Evolutionary conservation across 2,113 vertebrate genomes (phyloP), one percentile per base, ranked within the genome.

Genomic region (Rhodinocichla rosea): DNA sequence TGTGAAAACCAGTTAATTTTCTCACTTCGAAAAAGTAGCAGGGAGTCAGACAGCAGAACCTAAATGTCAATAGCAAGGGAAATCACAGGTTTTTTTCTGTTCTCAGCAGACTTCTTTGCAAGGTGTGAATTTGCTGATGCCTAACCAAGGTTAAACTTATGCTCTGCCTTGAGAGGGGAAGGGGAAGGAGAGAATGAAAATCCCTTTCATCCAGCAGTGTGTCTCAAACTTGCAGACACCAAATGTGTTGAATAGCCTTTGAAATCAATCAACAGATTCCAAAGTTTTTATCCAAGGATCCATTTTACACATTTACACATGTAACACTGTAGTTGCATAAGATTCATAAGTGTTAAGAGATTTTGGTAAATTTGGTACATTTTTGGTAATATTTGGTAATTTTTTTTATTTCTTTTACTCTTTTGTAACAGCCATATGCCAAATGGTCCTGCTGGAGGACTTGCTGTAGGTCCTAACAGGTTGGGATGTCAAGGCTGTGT

Each of bases 71-170:
- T 33, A 76, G 45, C 74, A 53, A 71, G 47, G 59, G 75, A 95
- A 94, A 45, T 94, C 83, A 85, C 74, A 87, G 62, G 64, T 71
- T 79, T 93, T 71, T 87, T 92, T 77, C 83, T 78, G 60, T 49
- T 91, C 80, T 75, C 92, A 73, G 92, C 78, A 87, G 44, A 70
- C 3, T 2, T 68, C 52, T 65, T n/a, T 76, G 59, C 75, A 76
- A 76, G 75, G 94, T 85, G 87, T 73, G 88, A 94, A 92, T 57
- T 85, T 65, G 67, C 75, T 88, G 70, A 32, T 62, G 77, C 32
- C 62, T 90, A 60, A 85, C 27, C 63, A 80, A 90, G 63, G 67
- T 64, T 89, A 55, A 87, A 68, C 35, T 89, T 68, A 70, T n/a
- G 60, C 71, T 88, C 86, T 70, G 45, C 3, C 2, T 44, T 3